Evolutionary conservation across 2,797 vertebrate genomes (phyloP).

Genomic region (Smutsia gigantea): DNA sequence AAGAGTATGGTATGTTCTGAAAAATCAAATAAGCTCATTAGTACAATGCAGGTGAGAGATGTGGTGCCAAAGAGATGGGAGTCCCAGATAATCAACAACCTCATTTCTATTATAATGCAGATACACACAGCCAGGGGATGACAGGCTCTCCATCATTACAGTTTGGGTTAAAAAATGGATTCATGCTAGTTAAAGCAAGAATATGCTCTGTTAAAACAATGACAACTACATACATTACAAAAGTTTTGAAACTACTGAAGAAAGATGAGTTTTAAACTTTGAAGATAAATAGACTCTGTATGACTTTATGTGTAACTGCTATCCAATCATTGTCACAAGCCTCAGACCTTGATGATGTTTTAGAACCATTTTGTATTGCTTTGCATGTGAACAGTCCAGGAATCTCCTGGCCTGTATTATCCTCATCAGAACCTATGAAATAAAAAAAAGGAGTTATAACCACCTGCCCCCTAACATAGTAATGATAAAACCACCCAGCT

Average conservation of each 20-base stretch:
- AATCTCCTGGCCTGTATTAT: conserved; percentile 88
- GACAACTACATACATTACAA: neutral
- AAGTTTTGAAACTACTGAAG: neutral
- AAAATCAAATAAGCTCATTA: neutral
- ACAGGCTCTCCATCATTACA: neutral
- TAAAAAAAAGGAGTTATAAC: neutral
- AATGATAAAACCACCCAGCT: neutral
- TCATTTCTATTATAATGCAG: too few relatives aligned
- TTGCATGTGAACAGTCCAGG: conserved; percentile 88
- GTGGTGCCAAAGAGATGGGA: neutral
- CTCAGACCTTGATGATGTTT: conserved; percentile 88
- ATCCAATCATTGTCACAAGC: conserved; percentile 90
- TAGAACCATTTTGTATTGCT: conserved; percentile 82
- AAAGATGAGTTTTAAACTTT: conserved; percentile 38
- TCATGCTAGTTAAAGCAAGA: neutral
- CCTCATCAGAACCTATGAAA: conserved; percentile 86
- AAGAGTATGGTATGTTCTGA: neutral
- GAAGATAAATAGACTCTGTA: neutral
- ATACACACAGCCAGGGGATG: neutral
- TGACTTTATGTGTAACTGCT: neutral
- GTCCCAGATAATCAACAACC: neutral
- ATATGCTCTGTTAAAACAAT: neutral
- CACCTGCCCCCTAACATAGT: neutral
- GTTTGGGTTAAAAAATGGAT: neutral
- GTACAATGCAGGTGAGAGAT: neutral